A percentile compares a stretch with the other conserved stretches of the same genome.
These are phyloP conservation scores for Corythucha ciliata DNA, from an alignment of 2,888 invertebrate genomes.

Conservation along the genomic window DNA sequence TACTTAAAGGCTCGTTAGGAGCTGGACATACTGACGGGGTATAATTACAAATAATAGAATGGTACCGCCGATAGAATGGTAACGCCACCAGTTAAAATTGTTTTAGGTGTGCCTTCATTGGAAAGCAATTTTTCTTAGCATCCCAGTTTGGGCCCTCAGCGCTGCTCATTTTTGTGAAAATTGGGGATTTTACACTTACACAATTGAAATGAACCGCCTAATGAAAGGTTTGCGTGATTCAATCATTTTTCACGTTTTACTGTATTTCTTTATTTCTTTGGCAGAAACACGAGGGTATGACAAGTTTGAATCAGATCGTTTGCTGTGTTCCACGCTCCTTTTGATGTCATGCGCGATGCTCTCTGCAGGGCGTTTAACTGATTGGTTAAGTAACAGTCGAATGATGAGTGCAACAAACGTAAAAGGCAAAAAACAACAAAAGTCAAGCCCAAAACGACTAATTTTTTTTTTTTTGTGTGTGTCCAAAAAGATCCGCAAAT, in stretches of 20 bases:
- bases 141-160: slow-evolving; percentile 74
- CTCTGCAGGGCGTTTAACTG: slow-evolving; percentile 72
- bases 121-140: slow-evolving; percentile 62
- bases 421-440: too few species aligned
- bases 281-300: slow-evolving; percentile 63
- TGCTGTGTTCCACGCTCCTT: slow-evolving; percentile 79
- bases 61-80: too few species aligned
- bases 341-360: slow-evolving; percentile 76
- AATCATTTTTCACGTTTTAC: background rate
- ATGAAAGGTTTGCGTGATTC: slow-evolving; percentile 63
- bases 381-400: slow-evolving; percentile 58
- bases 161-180: slow-evolving; percentile 79
- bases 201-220: slow-evolving; percentile 73
- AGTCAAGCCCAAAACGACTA: too few species aligned
- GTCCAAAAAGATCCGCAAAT: slow-evolving; percentile 48
- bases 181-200: slow-evolving; percentile 81
- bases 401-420: slow-evolving; percentile 65
- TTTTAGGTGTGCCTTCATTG: too few species aligned
- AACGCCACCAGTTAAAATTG: too few species aligned
- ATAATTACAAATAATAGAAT: too few species aligned
- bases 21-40: too few species aligned
- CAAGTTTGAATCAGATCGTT: slow-evolving; percentile 66
- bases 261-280: background rate
- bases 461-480: too few species aligned
- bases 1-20: too few species aligned